Conservation (phyloP, 2,888 invertebrate species). For the Harpalus rubripes region DNA sequence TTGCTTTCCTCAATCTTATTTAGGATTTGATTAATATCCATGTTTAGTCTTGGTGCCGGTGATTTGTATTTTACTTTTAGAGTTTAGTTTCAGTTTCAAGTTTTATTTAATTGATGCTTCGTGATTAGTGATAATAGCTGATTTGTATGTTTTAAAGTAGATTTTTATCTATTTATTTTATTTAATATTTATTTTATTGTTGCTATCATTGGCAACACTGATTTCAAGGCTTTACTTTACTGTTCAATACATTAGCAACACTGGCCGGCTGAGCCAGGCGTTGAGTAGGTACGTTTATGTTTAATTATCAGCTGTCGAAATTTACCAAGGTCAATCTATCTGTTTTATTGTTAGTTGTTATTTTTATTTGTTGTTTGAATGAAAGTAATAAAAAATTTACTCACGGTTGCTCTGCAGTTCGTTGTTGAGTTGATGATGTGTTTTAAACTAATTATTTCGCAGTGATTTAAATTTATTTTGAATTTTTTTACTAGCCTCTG, state of each 20-base stretch:
- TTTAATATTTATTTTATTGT: not conserved
- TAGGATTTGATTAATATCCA: not conserved
- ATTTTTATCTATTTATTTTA: not conserved
- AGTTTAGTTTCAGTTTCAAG: not conserved
- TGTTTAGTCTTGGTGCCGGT: not conserved
- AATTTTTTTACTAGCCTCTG: too few relatives aligned
- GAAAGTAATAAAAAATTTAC: too few relatives aligned
- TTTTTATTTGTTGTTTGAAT: too few relatives aligned
- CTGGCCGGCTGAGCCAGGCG: not conserved
- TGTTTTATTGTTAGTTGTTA: too few relatives aligned
- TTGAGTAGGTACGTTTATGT: conserved; percentile 13
- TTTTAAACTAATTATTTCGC: not conserved
- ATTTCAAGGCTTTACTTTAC: not conserved
- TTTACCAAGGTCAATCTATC: too few relatives aligned
- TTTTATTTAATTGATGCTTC: not conserved
- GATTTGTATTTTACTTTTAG: not conserved
- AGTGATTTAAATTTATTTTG: not conserved
- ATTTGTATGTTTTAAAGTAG: too few relatives aligned
- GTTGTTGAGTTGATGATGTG: not conserved
- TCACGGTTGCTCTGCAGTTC: too few relatives aligned
- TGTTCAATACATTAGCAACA: not conserved
- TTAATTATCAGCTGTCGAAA: not conserved
- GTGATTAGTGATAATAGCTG: not conserved
- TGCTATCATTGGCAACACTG: conserved; percentile 23
- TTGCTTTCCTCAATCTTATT: conserved; percentile 5